Percentiles rank a stretch among this genome's conserved stretches.
These are phyloP conservation scores for Galerucella pusilla DNA, from an alignment of 2,888 invertebrate genomes.

Conservation along the genomic window DNA sequence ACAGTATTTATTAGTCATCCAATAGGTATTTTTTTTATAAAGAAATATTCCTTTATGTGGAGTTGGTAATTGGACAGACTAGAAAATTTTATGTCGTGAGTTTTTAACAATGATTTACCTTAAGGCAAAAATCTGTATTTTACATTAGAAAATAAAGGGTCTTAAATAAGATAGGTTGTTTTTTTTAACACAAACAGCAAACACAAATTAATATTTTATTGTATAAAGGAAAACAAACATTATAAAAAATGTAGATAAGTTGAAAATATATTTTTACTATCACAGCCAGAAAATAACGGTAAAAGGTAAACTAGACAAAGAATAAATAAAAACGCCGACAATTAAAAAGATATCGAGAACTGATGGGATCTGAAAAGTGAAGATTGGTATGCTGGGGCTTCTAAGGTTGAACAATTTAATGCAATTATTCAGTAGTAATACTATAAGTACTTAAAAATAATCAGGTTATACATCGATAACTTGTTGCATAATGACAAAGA, in stretches of 20 bases:
- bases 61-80: slow-evolving; percentile 35
- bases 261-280: neutral
- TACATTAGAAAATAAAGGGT: slow-evolving; percentile 42
- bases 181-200: neutral
- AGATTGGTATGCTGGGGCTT: no score
- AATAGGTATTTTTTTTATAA: slow-evolving; percentile 17
- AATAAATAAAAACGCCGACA: no score
- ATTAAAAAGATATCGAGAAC: no score
- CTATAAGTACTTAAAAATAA: no score
- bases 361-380: no score
- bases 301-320: no score
- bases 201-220: neutral
- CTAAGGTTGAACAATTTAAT: no score
- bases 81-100: slow-evolving; percentile 38
- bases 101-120: slow-evolving; percentile 38
- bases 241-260: neutral
- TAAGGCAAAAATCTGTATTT: slow-evolving; percentile 40
- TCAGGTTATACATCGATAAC: no score
- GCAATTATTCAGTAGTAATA: no score
- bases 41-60: slow-evolving; percentile 14
- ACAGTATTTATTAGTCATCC: slow-evolving; percentile 25
- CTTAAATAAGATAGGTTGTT: slow-evolving; percentile 20
- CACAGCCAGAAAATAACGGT: neutral
- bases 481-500: no score
- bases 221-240: neutral